Conservation (phyloP, 2,888 invertebrate genomes). For the Nymphalis c-album region DNA sequence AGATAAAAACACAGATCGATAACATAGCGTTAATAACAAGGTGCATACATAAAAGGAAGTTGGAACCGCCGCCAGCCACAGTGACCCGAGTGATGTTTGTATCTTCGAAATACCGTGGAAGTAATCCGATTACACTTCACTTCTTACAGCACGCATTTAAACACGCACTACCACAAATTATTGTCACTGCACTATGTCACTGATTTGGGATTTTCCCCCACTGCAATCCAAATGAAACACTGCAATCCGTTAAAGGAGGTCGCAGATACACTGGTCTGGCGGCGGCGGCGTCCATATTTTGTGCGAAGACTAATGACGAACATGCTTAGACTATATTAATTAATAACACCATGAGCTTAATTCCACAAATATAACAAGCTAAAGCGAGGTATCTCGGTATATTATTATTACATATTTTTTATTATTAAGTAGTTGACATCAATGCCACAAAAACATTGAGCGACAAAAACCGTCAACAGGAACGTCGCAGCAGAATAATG, state of each 20-base stretch:
- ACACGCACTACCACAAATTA: slow-evolving; percentile 64
- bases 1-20: slow-evolving; percentile 36
- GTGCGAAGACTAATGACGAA: slow-evolving; percentile 55
- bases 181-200: slow-evolving; percentile 68
- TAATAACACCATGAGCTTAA: slow-evolving; percentile 39
- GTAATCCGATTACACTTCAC: slow-evolving; percentile 59
- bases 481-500: slow-evolving; percentile 38
- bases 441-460: slow-evolving; percentile 39
- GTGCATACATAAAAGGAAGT: slow-evolving; percentile 58
- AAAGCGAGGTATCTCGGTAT: slow-evolving; percentile 42
- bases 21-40: slow-evolving; percentile 47
- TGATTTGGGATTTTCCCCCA: slow-evolving; percentile 62
- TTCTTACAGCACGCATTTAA: slow-evolving; percentile 51
- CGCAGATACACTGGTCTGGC: slow-evolving; percentile 56
- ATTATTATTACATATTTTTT: slow-evolving; percentile 30
- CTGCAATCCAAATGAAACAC: slow-evolving; percentile 78
- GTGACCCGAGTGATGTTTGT: slow-evolving; percentile 44
- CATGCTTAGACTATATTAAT: slow-evolving; percentile 49
- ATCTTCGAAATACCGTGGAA: slow-evolving; percentile 21
- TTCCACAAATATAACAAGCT: slow-evolving; percentile 49
- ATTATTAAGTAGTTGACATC: slow-evolving; percentile 34
- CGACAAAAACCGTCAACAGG: slow-evolving; percentile 48
- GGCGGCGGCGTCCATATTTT: slow-evolving; percentile 69
- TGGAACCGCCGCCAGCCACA: slow-evolving; percentile 76
- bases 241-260: slow-evolving; percentile 71